These are phyloP conservation scores for Flexamia atlantica DNA, from an alignment of 2,888 invertebrate species.

Conservation along the genomic window DNA sequence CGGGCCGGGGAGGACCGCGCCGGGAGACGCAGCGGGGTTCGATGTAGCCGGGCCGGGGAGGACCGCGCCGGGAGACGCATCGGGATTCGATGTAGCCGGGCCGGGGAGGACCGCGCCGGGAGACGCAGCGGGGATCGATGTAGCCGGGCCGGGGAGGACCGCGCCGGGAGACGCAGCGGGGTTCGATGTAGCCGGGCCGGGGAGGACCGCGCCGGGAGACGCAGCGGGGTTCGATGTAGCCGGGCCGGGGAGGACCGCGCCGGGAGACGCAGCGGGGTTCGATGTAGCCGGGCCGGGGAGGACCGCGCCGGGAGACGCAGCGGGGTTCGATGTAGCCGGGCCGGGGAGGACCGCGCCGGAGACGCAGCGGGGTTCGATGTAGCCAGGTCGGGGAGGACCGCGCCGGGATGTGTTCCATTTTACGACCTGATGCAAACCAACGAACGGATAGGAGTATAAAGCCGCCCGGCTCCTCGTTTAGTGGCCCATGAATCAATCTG, in stretches of 20 bases:
- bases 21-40: no score
- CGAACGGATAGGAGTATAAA: background rate
- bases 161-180: background rate
- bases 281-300: background rate
- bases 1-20: background rate
- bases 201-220: background rate
- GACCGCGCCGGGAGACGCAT: background rate
- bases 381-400: background rate
- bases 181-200: background rate
- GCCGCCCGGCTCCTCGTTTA: constrained; percentile 21
- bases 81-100: no score
- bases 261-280: background rate
- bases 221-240: no score
- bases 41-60: background rate
- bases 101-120: background rate
- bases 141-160: background rate
- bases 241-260: background rate
- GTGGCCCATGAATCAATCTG: constrained; percentile 40
- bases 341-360: background rate
- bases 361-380: no score
- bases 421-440: constrained; percentile 33
- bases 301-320: background rate
- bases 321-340: no score
- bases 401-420: background rate
- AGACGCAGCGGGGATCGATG: no score